These are phyloP conservation scores for Synchiropus splendidus DNA, from an alignment of 2,113 vertebrate species.

Conservation along the genomic window DNA sequence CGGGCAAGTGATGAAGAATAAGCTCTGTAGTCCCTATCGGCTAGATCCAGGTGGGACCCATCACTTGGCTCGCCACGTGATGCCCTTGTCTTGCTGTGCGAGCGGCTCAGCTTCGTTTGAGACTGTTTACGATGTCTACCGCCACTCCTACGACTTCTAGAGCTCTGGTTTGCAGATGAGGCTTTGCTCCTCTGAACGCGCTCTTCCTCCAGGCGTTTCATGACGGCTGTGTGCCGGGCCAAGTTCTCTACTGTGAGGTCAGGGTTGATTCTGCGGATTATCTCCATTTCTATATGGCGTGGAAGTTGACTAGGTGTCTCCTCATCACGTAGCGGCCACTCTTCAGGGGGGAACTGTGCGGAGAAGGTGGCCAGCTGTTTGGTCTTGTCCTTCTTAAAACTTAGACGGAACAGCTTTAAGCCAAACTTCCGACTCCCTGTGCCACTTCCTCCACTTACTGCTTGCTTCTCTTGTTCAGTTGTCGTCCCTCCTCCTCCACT, in stretches of 20 bases:
- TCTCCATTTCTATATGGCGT: constrained; percentile 92
- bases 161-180: constrained; percentile 87
- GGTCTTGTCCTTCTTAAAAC: constrained; percentile 96
- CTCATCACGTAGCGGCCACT: constrained; percentile 93
- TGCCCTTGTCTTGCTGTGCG: constrained; percentile 87
- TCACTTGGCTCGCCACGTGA: constrained; percentile 88
- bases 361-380: constrained; percentile 95
- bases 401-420: constrained; percentile 89
- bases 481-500: constrained; percentile 9
- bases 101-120: constrained; percentile 82
- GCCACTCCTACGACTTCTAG: constrained; percentile 83
- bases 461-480: constrained; percentile 75
- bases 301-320: constrained; percentile 89
- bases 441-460: constrained; percentile 33
- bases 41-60: constrained; percentile 79
- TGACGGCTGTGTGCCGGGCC: constrained; percentile 91
- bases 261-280: constrained; percentile 95
- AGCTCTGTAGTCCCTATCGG: constrained; percentile 82
- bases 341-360: constrained; percentile 94
- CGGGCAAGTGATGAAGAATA: constrained; percentile 77
- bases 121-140: constrained; percentile 81
- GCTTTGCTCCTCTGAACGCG: constrained; percentile 89
- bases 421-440: constrained; percentile 81
- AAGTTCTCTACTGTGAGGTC: constrained; percentile 96
- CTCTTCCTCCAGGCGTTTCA: constrained; percentile 97